Conservation (phyloP, 2,113 vertebrate species). For the Motacilla alba region DNA sequence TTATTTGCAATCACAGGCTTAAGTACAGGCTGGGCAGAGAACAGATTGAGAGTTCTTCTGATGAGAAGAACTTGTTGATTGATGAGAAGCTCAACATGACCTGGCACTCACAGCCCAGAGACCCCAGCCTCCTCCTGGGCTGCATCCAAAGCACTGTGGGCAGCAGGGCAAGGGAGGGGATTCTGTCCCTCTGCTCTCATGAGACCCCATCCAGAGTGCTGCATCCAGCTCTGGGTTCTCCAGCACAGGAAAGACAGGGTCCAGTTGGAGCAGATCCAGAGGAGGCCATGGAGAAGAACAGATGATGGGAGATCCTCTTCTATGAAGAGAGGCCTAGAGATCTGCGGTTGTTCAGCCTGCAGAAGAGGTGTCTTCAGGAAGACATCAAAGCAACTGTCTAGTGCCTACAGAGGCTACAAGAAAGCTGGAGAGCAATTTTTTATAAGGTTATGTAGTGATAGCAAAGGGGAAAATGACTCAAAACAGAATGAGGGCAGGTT, state of each 20-base stretch:
- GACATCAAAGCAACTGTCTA: background rate
- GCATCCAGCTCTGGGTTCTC: background rate
- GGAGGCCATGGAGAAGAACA: background rate
- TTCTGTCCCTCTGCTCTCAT: background rate
- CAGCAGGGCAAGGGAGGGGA: background rate
- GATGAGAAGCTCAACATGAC: background rate
- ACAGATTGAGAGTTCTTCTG: background rate
- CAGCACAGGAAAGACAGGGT: too few relatives aligned
- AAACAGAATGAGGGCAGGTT: background rate
- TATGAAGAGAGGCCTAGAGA: background rate
- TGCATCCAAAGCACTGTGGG: background rate
- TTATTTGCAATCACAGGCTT: background rate
- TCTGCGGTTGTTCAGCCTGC: background rate
- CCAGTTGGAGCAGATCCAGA: background rate
- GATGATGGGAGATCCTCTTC: background rate
- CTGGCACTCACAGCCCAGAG: background rate
- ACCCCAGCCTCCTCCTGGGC: background rate
- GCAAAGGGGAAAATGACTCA: background rate
- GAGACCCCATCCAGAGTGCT: background rate
- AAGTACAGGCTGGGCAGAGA: background rate
- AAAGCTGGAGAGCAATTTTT: background rate
- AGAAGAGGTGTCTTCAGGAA: background rate
- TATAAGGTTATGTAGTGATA: background rate
- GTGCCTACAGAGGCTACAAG: background rate
- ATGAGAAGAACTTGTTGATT: background rate